phyloP scores from a whole-genome alignment of 2,888 invertebrate genomes.

The Drosophila yooni region DNA sequence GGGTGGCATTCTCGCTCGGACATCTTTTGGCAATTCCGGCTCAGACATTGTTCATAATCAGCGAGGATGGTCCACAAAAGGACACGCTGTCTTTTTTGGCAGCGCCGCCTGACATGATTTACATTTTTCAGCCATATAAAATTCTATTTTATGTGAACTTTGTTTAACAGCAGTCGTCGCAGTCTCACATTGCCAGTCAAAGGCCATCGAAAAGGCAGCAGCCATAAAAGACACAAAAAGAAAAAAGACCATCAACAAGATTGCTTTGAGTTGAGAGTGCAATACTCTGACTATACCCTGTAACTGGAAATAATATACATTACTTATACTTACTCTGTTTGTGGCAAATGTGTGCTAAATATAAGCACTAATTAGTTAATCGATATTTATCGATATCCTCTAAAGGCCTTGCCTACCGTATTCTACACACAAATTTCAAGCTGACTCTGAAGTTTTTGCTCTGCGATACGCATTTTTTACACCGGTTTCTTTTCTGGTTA shows the following conservation, averaged over 20 bases:
- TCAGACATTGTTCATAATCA: slow-evolving; percentile 69
- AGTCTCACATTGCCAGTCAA: slow-evolving; percentile 34
- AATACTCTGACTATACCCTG: not conserved
- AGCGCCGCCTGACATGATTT: slow-evolving; percentile 69
- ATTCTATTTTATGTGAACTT: slow-evolving; percentile 77
- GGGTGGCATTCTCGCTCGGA: slow-evolving; percentile 24
- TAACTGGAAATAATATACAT: not conserved
- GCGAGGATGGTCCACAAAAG: slow-evolving; percentile 52
- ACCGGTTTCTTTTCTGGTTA: not conserved
- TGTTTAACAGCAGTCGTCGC: slow-evolving; percentile 60
- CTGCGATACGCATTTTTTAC: not conserved
- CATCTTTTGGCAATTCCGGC: slow-evolving; percentile 55
- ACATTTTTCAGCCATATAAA: slow-evolving; percentile 77
- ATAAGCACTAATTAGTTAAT: not conserved
- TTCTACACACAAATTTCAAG: not conserved
- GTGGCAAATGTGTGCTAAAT: not conserved
- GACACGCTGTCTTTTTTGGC: slow-evolving; percentile 40
- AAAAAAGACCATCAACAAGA: not conserved
- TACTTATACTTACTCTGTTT: not conserved
- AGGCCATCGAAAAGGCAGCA: slow-evolving; percentile 34
- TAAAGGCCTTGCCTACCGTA: not conserved
- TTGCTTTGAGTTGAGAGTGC: not conserved
- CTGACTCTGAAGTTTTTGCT: too few relatives aligned
- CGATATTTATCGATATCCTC: not conserved
- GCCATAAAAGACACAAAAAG: slow-evolving; percentile 46